Base-by-base conservation (phyloP, 1,140 invertebrate species). In the Notospermus geniculatus region DNA sequence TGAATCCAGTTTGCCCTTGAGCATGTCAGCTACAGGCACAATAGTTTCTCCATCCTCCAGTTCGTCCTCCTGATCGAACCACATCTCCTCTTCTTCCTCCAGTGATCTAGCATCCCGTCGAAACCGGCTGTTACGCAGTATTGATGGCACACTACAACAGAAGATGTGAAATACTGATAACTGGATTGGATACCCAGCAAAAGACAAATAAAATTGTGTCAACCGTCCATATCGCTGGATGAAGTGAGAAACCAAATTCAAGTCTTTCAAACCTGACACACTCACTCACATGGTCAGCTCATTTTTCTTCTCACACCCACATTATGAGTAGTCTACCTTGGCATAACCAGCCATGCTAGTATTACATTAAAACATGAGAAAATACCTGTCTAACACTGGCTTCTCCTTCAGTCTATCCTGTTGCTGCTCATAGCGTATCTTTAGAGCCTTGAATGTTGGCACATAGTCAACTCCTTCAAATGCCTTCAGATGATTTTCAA, bases 51-150 rank as follows among this genome's bases (percentile, higher is more conserved):
- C 75, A 73, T 97, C 93, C 43, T 84, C 82, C 69, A 92, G 88
- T 71, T 96, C 94, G 76, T 97, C 94, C 68, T 97, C 94, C 71
- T 96, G 92, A 77, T 95, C 95, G 82, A 98, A 98, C 95, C 95
- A 98, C 87, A 96, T 93, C 80, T 98, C 95, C 78, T 98, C 95
- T 70, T 98, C 95, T 73, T 97, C 94, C 53, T 98, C 95, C 64
- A 97, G 85, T 73, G 95, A 89, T 46, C 94, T 85, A 64, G 92
- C 90, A 83, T 98, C 95, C 53, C 93, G 86, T 67, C 94, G 84
- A 81, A 91, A 97, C 60, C 93, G 84, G 77, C 87, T 88, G 68
- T 88, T 88, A 64, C 70, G 65, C 27, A 71, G 62, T 39, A 73
- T 56, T 30, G 73, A 71, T 17, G 72, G 60, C 50, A 68, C 60